Evolutionary conservation across 2,888 invertebrate species (phyloP).

Genomic region (Nipponacmea schrenckii): DNA sequence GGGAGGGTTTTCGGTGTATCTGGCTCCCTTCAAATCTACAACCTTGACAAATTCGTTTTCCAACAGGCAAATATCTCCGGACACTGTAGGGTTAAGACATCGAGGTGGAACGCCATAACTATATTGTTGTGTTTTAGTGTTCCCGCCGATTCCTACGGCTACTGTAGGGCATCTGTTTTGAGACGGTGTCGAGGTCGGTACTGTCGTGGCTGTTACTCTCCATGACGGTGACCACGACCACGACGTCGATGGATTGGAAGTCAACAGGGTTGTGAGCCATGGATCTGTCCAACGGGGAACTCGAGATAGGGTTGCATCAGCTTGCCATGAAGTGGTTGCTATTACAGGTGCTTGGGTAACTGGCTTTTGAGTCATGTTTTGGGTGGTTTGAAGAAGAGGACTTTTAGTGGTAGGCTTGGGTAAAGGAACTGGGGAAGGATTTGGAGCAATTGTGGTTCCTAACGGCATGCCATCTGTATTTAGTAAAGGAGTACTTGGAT

Average conservation of each 20-base stretch:
- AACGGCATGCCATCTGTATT: too few species aligned
- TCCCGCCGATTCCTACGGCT: constrained; percentile 28
- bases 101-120: constrained; percentile 27
- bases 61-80: constrained; percentile 19
- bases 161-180: constrained; percentile 7
- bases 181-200: neutral
- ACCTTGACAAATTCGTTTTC: constrained; percentile 23
- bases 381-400: neutral
- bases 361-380: neutral
- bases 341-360: neutral
- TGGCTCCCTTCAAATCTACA: constrained; percentile 20
- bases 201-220: neutral
- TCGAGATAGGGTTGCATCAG: neutral
- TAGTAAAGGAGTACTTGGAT: too few species aligned
- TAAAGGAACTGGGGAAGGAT: too few species aligned
- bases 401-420: too few species aligned
- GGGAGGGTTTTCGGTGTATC: constrained; percentile 20
- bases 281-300: neutral
- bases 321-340: neutral
- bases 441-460: too few species aligned
- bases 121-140: constrained; percentile 26
- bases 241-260: neutral
- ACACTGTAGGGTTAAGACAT: constrained; percentile 19
- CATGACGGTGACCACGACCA: neutral
- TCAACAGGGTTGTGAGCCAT: neutral